Conservation (phyloP, 2,797 vertebrate genomes). For the Protonibea diacanthus region DNA sequence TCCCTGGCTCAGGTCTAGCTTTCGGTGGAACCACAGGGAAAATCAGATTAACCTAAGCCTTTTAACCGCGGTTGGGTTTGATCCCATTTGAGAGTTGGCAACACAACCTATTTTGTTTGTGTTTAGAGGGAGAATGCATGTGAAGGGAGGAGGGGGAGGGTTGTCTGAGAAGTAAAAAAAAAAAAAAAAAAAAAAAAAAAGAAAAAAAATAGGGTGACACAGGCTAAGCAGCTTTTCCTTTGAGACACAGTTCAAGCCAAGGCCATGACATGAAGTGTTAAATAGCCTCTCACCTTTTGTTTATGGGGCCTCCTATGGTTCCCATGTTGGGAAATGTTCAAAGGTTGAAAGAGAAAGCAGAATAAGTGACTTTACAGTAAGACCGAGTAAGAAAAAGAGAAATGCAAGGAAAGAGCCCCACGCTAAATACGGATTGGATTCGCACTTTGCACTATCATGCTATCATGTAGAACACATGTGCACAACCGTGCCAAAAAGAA, state of each 20-base stretch:
- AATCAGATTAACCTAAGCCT: conserved; percentile 85
- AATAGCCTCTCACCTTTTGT: conserved; percentile 61
- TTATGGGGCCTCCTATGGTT: conserved; percentile 1
- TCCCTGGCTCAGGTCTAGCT: conserved; percentile 69
- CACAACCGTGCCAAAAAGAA: conserved; percentile 9
- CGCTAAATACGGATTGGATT: conserved; percentile 16
- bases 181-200: conserved; percentile 65
- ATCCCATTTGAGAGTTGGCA: conserved; percentile 83
- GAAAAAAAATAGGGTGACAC: conserved; percentile 65
- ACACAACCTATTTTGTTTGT: conserved; percentile 78
- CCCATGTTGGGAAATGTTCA: conserved; percentile 26
- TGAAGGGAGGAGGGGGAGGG: conserved; percentile 20
- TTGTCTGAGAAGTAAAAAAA: conserved; percentile 62
- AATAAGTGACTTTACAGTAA: conserved; percentile 11
- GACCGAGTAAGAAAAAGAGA: background rate
- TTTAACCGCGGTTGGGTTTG: conserved; percentile 81
- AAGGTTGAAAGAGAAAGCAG: conserved; percentile 8
- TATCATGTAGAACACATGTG: conserved; percentile 21
- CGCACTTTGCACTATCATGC: background rate
- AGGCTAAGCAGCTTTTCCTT: conserved; percentile 74
- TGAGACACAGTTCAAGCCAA: conserved; percentile 59
- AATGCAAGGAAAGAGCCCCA: background rate
- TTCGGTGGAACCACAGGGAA: conserved; percentile 78
- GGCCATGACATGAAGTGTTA: conserved; percentile 58
- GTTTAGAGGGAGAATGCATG: conserved; percentile 68